Conservation (phyloP, 2,888 invertebrate species). For the Hemithea aestivaria region DNA sequence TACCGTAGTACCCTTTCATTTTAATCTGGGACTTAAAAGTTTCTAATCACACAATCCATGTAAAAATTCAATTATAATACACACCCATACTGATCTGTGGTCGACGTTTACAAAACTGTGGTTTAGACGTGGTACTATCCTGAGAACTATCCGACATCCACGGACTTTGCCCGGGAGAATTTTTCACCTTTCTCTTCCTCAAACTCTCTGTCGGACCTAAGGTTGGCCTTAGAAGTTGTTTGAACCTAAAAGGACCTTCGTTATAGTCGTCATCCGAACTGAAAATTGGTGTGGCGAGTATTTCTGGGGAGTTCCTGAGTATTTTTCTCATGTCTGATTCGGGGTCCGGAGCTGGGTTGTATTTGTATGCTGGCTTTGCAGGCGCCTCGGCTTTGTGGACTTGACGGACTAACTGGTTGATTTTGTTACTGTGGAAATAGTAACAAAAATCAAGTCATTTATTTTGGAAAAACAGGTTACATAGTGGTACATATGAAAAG, state of each 20-base stretch:
- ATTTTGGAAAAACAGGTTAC: too few relatives aligned
- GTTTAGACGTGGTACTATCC: constrained; percentile 64
- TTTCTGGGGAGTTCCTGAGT: constrained; percentile 70
- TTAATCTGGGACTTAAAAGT: too few relatives aligned
- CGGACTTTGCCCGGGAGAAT: constrained; percentile 62
- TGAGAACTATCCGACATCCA: constrained; percentile 75
- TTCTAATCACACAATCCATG: not conserved
- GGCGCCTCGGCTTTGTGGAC: constrained; percentile 52
- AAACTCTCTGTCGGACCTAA: constrained; percentile 84
- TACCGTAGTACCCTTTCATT: too few relatives aligned
- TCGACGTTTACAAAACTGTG: constrained; percentile 62
- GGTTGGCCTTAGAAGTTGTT: constrained; percentile 82
- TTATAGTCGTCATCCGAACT: constrained; percentile 77
- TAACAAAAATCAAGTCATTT: too few relatives aligned
- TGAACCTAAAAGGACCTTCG: constrained; percentile 83
- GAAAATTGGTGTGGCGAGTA: constrained; percentile 65
- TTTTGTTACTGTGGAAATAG: constrained; percentile 63
- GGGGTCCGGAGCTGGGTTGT: constrained; percentile 60
- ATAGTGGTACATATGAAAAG: too few relatives aligned
- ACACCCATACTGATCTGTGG: constrained; percentile 74
- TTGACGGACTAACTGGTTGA: constrained; percentile 67
- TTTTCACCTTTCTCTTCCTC: constrained; percentile 80
- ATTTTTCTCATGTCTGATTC: constrained; percentile 70
- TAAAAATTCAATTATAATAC: constrained; percentile 52
- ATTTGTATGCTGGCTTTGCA: constrained; percentile 43